These are phyloP conservation scores for Petrocephalus schoutedeni DNA, from an alignment of 2,797 vertebrate genomes.

Conservation along the genomic window DNA sequence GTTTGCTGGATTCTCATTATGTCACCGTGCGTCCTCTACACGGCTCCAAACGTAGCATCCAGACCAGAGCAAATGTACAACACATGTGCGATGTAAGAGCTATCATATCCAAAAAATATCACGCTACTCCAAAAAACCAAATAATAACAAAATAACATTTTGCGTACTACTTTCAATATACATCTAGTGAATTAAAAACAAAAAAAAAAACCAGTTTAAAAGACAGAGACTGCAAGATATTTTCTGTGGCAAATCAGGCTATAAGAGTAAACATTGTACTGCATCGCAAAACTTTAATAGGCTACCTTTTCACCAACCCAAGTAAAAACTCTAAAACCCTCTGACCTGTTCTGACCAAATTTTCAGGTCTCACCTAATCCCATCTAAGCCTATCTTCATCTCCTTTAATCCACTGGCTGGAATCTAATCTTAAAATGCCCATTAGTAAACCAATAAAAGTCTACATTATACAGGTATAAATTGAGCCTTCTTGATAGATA, in stretches of 20 bases:
- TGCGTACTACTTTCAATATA: neutral
- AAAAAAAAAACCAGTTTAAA: neutral
- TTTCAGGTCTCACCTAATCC: conserved; percentile 36
- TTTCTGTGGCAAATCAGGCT: neutral
- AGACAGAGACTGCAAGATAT: neutral
- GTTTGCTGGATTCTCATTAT: conserved; percentile 5
- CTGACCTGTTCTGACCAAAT: conserved; percentile 47
- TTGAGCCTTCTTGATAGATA: neutral
- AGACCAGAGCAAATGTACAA: neutral
- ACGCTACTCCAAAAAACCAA: neutral
- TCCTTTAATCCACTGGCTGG: neutral
- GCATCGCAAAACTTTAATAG: neutral
- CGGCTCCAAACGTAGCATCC: neutral
- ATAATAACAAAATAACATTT: neutral
- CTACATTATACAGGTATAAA: neutral
- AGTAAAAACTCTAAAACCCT: conserved; percentile 31
- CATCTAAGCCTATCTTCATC: neutral
- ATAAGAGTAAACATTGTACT: neutral
- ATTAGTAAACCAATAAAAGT: conserved; percentile 11
- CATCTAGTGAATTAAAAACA: neutral
- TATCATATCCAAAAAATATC: neutral
- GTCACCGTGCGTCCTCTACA: neutral
- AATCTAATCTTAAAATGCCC: conserved; percentile 7
- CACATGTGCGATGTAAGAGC: neutral
- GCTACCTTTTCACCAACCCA: neutral